A percentile compares a stretch with the other conserved stretches of the same genome.
Evolutionary conservation across 2,888 invertebrate species (phyloP).

Genomic region (Agrotis exclamationis): DNA sequence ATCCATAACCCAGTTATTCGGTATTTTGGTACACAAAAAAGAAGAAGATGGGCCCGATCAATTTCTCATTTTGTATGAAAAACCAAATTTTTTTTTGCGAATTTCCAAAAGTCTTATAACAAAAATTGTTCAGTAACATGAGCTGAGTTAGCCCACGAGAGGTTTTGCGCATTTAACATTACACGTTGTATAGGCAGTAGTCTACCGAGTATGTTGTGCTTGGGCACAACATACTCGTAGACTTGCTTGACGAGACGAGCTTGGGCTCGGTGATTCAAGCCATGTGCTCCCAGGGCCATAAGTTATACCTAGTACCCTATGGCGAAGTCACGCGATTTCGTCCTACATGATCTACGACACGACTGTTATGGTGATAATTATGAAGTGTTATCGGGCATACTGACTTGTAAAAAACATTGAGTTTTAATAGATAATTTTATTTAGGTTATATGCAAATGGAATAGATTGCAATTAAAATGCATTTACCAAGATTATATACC

Average conservation of each 20-base stretch:
- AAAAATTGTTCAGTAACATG: too few relatives aligned
- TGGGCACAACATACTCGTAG: too few relatives aligned
- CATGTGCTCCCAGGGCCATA: constrained; percentile 18
- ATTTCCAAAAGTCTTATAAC: too few relatives aligned
- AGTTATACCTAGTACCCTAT: constrained; percentile 21
- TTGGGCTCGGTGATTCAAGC: constrained; percentile 25
- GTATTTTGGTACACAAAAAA: neutral
- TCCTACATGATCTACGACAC: neutral
- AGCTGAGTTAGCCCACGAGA: too few relatives aligned
- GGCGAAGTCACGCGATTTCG: constrained; percentile 8
- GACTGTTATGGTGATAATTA: constrained; percentile 4
- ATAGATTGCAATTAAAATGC: neutral
- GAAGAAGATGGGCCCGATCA: too few relatives aligned
- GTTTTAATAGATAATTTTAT: neutral
- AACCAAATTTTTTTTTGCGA: too few relatives aligned
- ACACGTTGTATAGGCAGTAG: too few relatives aligned
- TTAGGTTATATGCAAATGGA: neutral
- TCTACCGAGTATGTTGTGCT: too few relatives aligned
- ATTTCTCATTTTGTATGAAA: too few relatives aligned
- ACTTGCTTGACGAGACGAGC: too few relatives aligned
- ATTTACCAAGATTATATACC: neutral
- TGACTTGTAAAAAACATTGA: neutral
- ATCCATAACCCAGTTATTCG: neutral
- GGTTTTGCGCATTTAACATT: too few relatives aligned
- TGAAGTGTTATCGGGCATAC: constrained; percentile 5